Evolutionary conservation across 1,140 invertebrate genomes (phyloP).

Genomic region (Chironomus striatipennis): DNA sequence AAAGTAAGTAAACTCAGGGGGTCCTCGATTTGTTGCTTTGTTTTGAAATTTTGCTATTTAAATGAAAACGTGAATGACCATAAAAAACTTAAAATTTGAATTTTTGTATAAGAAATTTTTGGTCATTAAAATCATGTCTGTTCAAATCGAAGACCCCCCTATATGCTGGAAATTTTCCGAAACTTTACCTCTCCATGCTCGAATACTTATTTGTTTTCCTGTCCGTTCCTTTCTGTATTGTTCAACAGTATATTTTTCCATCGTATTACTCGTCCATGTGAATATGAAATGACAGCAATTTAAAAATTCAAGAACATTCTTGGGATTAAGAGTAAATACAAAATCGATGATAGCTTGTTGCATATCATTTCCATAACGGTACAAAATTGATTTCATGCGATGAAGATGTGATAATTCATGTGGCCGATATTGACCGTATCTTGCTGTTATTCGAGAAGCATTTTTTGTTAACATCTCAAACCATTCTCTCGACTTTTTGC

Average conservation of each 20-base stretch:
- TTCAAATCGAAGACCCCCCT: too few relatives aligned
- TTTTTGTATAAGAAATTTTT: too few relatives aligned
- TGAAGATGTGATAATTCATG: background rate
- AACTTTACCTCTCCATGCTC: background rate
- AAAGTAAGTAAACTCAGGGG: too few relatives aligned
- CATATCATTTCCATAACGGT: background rate
- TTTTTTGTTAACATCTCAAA: background rate
- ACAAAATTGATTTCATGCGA: slow-evolving; percentile 2
- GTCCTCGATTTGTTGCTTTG: too few relatives aligned
- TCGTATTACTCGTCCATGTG: background rate
- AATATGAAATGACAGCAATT: background rate
- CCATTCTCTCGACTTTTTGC: background rate
- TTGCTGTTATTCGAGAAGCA: background rate
- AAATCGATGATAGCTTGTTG: background rate
- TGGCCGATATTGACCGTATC: background rate
- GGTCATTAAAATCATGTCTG: too few relatives aligned
- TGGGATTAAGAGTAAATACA: background rate
- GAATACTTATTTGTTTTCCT: background rate
- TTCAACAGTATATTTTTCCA: background rate
- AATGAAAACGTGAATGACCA: too few relatives aligned
- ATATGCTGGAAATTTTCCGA: too few relatives aligned
- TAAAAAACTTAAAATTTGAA: too few relatives aligned
- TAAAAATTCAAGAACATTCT: background rate
- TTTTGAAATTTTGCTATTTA: too few relatives aligned
- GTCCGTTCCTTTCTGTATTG: background rate